A percentile compares a stretch with the other conserved stretches of the same genome.
Evolutionary conservation across 2,113 vertebrate genomes (phyloP).

Genomic region (Boulengeromyrus knoepffleri): DNA sequence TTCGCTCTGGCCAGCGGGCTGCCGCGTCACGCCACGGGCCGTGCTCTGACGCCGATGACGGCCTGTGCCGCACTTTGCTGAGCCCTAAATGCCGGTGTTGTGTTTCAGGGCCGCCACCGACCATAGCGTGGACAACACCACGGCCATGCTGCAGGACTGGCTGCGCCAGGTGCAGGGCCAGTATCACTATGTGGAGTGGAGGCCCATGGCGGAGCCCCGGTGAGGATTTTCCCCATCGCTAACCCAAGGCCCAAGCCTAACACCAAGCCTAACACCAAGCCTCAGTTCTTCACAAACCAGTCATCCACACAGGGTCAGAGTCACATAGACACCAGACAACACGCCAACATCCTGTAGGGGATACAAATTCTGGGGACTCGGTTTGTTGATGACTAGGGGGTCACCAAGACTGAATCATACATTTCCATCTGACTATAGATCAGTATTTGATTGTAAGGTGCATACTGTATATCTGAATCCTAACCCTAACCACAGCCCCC

Average conservation of each 20-base stretch:
- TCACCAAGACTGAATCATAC: background rate
- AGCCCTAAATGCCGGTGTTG: background rate
- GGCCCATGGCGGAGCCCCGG: conserved; percentile 82
- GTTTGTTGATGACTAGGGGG: background rate
- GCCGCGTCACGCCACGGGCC: no score
- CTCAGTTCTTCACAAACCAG: background rate
- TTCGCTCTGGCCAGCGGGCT: background rate
- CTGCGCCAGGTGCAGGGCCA: conserved; percentile 71
- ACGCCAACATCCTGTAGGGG: background rate
- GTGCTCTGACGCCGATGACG: background rate
- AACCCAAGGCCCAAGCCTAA: background rate
- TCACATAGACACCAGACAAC: background rate
- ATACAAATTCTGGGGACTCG: background rate
- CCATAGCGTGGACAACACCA: conserved; percentile 89
- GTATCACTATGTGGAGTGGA: conserved; percentile 94
- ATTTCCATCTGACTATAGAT: background rate
- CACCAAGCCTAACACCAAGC: background rate
- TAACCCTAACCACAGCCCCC: background rate
- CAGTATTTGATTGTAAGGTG: background rate
- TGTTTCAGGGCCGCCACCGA: conserved; percentile 81
- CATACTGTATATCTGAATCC: background rate
- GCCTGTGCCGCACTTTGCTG: background rate
- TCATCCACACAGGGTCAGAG: background rate
- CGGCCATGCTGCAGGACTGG: conserved; percentile 84
- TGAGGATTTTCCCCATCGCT: conserved; percentile 46